Base-by-base conservation (phyloP, 2,113 vertebrate genomes). In the Phainopepla nitens region DNA sequence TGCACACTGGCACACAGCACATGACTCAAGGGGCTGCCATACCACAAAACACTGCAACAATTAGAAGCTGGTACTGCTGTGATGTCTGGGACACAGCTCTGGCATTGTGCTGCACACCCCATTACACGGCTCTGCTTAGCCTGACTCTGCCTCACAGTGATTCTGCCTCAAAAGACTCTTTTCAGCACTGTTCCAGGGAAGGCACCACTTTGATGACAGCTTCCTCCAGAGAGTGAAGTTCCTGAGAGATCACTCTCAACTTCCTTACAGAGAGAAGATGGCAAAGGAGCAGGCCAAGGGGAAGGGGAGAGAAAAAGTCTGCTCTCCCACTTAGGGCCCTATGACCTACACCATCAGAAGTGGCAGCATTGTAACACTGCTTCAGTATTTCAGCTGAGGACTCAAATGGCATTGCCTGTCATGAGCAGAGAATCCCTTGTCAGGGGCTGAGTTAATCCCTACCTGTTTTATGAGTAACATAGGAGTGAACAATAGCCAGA, bases 391-490 rank as follows among this genome's bases (percentile, higher is more conserved):
- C 47, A 62, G 35, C 54, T 45, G 6, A 6, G 51, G 33, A 89
- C 73, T 77, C 50, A 41, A 73, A 73, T 19, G 35, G 64, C n/a
- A 53, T 28, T 2, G 0, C 72, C 61, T 1, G 0, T 44, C 51
- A 41, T 0, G 2, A 73, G 57, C 41, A 82, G 33, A 58, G 35
- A 84, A 71, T 23, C 23, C 33, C 54, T 75, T 65, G 42, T n/a
- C 36, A 23, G 35, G 20, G 81, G 15, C 42, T 60, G 36, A 35
- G 16, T 68, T 51, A 82, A 73, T 29, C 39, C 92, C 50, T 92
- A 99, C 99, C 99, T 93, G 99, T 98, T 98, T 99, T 99, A 97
- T 99, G 99, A 93, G 99, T 99, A 61, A 99, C 98, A 11, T 99
- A 99, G 64, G 99, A 99, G 97, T 99, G 99, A 56, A 99, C 98